phyloP scores from a whole-genome alignment of 2,113 vertebrate species.

The Myocastor coypus region DNA sequence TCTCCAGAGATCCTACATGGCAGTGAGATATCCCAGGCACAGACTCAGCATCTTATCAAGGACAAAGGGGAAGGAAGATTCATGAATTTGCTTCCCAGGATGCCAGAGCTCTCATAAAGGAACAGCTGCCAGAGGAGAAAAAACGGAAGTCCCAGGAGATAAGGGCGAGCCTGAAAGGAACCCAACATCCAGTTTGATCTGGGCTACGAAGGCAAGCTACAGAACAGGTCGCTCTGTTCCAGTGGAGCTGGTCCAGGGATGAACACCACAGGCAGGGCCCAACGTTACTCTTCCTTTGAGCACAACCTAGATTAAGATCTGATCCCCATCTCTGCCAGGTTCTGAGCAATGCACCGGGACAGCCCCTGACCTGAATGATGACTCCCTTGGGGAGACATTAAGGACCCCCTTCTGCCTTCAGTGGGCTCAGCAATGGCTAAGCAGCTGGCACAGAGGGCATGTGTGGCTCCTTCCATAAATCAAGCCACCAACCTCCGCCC shows the following conservation, averaged over 20 bases:
- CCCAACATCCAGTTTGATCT: fast-evolving
- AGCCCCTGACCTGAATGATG: neutral
- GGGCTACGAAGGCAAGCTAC: neutral
- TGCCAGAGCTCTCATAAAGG: neutral
- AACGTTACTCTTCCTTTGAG: neutral
- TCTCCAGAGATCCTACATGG: neutral
- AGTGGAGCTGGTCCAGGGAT: neutral
- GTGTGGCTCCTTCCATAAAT: neutral
- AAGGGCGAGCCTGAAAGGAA: neutral
- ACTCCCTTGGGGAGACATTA: neutral
- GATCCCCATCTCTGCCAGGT: neutral
- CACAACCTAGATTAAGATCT: neutral
- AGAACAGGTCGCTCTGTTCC: neutral
- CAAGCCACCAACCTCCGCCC: fast-evolving
- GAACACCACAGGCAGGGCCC: neutral
- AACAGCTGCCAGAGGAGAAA: neutral
- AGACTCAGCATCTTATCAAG: neutral
- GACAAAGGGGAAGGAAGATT: neutral
- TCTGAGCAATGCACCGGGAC: neutral
- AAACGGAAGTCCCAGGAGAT: neutral
- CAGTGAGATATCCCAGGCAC: neutral
- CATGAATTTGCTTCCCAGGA: neutral
- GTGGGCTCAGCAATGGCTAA: neutral
- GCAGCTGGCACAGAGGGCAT: too few species aligned
- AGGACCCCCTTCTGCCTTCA: neutral